These are phyloP conservation scores for Chelonus insularis DNA, from an alignment of 1,140 invertebrate species.

Conservation along the genomic window DNA sequence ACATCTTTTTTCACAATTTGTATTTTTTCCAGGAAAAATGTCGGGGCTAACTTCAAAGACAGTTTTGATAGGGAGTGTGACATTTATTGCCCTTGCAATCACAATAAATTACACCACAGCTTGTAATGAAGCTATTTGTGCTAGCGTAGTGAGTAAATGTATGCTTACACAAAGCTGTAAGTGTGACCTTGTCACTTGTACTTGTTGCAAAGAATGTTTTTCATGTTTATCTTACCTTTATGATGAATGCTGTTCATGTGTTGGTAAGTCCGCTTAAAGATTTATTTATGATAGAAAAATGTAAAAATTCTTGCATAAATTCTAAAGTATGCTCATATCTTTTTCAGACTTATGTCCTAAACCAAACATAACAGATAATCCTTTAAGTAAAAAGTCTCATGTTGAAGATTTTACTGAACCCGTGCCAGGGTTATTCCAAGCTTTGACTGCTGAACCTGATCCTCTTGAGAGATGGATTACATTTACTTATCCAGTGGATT, in stretches of 20 bases:
- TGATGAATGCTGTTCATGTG: slow-evolving; percentile 93
- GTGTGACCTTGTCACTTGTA: slow-evolving; percentile 83
- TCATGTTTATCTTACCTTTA: slow-evolving; percentile 87
- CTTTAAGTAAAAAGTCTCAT: slow-evolving; percentile 79
- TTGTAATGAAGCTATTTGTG: slow-evolving; percentile 90
- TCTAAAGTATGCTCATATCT: slow-evolving; percentile 20
- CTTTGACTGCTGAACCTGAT: slow-evolving; percentile 79
- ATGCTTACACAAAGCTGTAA: slow-evolving; percentile 94
- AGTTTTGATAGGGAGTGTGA: slow-evolving; percentile 31
- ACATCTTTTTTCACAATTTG: too few relatives aligned
- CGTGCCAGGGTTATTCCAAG: slow-evolving; percentile 81
- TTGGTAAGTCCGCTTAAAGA: slow-evolving; percentile 70
- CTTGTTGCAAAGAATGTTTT: slow-evolving; percentile 91
- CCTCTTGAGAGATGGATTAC: slow-evolving; percentile 73
- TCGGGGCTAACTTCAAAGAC: slow-evolving; percentile 36
- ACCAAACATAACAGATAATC: slow-evolving; percentile 72
- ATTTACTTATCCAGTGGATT: slow-evolving; percentile 78
- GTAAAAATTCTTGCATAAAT: neutral
- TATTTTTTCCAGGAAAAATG: slow-evolving; percentile 46
- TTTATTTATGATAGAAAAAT: neutral
- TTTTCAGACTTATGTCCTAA: slow-evolving; percentile 84
- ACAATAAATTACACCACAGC: slow-evolving; percentile 38
- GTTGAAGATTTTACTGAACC: slow-evolving; percentile 83
- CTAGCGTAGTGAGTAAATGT: slow-evolving; percentile 93
- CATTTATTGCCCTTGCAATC: slow-evolving; percentile 35